Percentiles rank a stretch among this genome's conserved stretches.
phyloP scores from a whole-genome alignment of 2,113 vertebrate species.

The Sebastes schlegelii region DNA sequence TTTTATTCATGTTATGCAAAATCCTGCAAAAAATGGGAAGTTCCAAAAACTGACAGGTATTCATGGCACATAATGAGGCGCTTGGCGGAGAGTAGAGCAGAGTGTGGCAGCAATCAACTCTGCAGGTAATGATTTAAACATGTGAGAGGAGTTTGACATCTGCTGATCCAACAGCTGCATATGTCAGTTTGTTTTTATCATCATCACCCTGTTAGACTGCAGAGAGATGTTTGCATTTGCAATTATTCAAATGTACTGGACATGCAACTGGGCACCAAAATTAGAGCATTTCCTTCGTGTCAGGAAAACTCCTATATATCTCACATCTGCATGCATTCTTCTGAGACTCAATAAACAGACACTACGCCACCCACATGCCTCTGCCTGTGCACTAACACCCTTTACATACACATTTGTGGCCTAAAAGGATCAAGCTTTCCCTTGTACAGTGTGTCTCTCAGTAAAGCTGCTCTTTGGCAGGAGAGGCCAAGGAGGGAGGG shows the following conservation, averaged over 20 bases:
- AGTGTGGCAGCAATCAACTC: not conserved
- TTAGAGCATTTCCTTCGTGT: not conserved
- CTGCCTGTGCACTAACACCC: constrained; percentile 58
- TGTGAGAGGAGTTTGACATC: constrained; percentile 7
- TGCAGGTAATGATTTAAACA: constrained; percentile 29
- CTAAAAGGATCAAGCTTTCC: constrained; percentile 57
- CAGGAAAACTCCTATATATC: not conserved
- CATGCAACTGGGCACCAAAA: not conserved
- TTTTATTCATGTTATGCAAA: not conserved
- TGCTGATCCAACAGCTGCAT: not conserved
- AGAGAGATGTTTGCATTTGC: not conserved
- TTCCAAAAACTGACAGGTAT: not conserved
- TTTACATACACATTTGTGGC: constrained; percentile 60
- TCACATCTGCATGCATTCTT: constrained; percentile 45
- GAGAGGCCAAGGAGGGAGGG: constrained; percentile 42
- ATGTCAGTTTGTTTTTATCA: not conserved
- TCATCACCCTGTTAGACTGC: not conserved
- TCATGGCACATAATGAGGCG: not conserved
- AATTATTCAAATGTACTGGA: not conserved
- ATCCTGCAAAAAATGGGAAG: not conserved
- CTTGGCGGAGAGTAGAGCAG: not conserved
- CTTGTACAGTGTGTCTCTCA: constrained; percentile 68
- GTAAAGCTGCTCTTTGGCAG: constrained; percentile 64
- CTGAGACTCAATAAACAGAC: constrained; percentile 39
- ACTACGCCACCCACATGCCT: constrained; percentile 45